Percentiles rank a stretch among this genome's conserved stretches.
These are phyloP conservation scores for Crematogaster levior DNA, from an alignment of 2,888 invertebrate genomes.

Conservation along the genomic window DNA sequence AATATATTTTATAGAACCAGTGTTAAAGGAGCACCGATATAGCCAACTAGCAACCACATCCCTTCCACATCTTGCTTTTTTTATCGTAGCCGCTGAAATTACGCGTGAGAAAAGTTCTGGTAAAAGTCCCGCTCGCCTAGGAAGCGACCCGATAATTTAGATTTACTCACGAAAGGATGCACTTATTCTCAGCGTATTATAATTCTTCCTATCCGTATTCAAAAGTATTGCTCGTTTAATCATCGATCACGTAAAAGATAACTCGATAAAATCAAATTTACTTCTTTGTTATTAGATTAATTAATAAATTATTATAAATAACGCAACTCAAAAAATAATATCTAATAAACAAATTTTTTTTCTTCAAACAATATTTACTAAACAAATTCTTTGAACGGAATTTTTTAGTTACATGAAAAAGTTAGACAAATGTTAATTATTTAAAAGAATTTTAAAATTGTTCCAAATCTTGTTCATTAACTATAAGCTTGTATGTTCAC, in stretches of 20 bases:
- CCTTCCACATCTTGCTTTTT: conserved; percentile 48
- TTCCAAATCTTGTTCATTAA: not conserved
- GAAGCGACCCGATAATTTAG: conserved; percentile 41
- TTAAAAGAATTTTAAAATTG: not conserved
- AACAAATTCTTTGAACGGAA: not conserved
- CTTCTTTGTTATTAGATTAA: conserved; percentile 9
- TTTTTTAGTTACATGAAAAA: not conserved
- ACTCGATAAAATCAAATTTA: conserved; percentile 13
- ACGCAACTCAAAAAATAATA: not conserved
- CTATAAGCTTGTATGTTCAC: too few relatives aligned
- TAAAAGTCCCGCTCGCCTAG: conserved; percentile 36
- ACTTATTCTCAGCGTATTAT: not conserved
- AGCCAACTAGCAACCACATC: conserved; percentile 16
- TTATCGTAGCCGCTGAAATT: conserved; percentile 47
- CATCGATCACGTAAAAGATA: conserved; percentile 13
- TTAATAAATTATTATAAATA: not conserved
- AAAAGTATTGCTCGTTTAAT: not conserved
- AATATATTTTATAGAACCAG: conserved; percentile 60
- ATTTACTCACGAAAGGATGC: conserved; percentile 28
- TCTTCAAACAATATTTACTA: too few relatives aligned
- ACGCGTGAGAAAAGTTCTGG: conserved; percentile 49
- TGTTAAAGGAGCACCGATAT: conserved; percentile 31
- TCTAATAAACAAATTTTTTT: not conserved
- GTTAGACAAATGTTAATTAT: not conserved
- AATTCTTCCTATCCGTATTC: not conserved